Base-by-base conservation (phyloP, 2,113 vertebrate species). In the Trochalopteron elliotii region DNA sequence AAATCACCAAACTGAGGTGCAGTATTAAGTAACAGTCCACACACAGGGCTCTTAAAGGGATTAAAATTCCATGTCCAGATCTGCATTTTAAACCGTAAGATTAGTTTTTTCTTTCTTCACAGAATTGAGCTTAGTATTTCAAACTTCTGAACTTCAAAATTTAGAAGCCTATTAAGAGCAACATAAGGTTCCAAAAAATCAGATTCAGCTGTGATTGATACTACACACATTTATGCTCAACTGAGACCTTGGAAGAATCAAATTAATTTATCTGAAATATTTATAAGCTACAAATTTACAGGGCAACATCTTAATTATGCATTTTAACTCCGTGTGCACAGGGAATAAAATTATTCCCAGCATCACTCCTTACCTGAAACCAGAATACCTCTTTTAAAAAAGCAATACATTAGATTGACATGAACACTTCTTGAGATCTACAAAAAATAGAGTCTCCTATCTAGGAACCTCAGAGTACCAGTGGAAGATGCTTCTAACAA, bases 31-130 rank as follows among this genome's bases (percentile, higher is more conserved):
- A 90, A 76, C 7, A 57, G 37, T 6, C 19, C 25, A 21, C 7
- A 44, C 1, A 52, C 0, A 0, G 1, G 10, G 57, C 21, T 74
- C 42, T 63, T 61, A 87, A 60, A 4, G 12, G 8, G 4, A 4
- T 8, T 72, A 42, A 69, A 90, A 53, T 5, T 42, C 21, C 4
- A 49, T n/a, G 33, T 52, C 33, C 20, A 33, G 13, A 80, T 68
- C 39, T 70, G 18, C 5, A 70, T 25, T 91, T 87, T 11, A 77
- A 89, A 77, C 18, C 9, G 0, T 14, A 57, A 53, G 20, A 78
- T n/a, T 15, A 87, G 17, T 5, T 78, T 59, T 64, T 53, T 24
- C 21, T 11, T 87, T 57, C 17, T 44, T n/a, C 50, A 55, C 2
- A 84, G 77, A 77, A 52, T 0, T 50, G 8, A 74, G 14, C 15